A percentile compares a stretch with the other conserved stretches of the same genome.
These are phyloP conservation scores for Periophthalmus modestus DNA, from an alignment of 2,113 vertebrate species.

Conservation along the genomic window DNA sequence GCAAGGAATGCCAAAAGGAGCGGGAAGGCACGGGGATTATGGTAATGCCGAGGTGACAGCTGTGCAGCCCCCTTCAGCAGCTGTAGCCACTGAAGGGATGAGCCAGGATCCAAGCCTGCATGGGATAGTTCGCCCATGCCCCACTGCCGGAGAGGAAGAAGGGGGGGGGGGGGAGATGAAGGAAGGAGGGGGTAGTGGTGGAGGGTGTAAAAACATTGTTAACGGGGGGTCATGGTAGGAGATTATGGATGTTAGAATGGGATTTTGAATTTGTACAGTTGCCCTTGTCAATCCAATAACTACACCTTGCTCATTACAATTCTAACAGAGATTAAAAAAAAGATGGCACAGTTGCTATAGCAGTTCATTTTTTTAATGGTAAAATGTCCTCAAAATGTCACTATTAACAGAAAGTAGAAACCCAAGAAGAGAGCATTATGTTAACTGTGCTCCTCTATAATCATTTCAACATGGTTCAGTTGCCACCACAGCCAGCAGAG, in stretches of 20 bases:
- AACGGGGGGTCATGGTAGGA: background rate
- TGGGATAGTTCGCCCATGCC: conserved; percentile 42
- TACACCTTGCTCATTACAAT: too few species aligned
- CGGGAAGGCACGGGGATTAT: conserved; percentile 54
- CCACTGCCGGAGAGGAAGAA: conserved; percentile 45
- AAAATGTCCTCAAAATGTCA: too few species aligned
- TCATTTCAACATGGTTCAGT: too few species aligned
- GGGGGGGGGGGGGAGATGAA: conserved; percentile 30
- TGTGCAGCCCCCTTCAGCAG: conserved; percentile 70
- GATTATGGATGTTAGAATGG: background rate
- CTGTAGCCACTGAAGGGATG: conserved; percentile 70
- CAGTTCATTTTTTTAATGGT: too few species aligned
- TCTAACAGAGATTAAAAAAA: too few species aligned
- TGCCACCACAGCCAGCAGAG: too few species aligned
- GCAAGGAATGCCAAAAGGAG: conserved; percentile 7
- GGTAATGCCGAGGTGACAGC: conserved; percentile 69
- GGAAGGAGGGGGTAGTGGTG: background rate
- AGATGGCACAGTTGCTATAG: too few species aligned
- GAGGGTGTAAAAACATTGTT: conserved; percentile 22
- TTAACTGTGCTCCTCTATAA: too few species aligned
- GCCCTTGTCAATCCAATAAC: background rate
- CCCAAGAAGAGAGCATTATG: too few species aligned
- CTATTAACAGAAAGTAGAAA: too few species aligned
- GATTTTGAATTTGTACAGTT: background rate
- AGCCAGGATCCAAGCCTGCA: conserved; percentile 44